Percentiles rank a stretch among this genome's conserved stretches.
phyloP scores from a whole-genome alignment of 2,113 vertebrate species.

The Aleadryas rufinucha region DNA sequence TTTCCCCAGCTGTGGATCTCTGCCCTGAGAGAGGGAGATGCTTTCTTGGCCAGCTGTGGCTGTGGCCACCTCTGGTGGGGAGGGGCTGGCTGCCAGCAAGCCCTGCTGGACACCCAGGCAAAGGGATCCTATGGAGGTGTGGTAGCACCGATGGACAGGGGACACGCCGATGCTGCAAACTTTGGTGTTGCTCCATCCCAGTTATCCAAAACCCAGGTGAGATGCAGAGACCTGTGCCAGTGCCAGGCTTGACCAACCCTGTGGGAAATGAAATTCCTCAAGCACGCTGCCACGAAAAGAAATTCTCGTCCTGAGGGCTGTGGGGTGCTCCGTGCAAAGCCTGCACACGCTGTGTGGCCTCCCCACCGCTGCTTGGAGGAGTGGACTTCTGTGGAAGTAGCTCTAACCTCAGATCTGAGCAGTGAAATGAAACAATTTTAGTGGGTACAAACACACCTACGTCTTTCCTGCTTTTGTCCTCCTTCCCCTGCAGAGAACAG shows the following conservation, averaged over 20 bases:
- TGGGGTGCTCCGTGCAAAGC: background rate
- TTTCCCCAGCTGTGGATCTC: accelerated
- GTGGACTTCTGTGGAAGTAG: background rate
- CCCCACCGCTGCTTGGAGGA: background rate
- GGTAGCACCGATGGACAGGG: accelerated
- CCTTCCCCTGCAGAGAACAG: background rate
- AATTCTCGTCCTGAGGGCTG: background rate
- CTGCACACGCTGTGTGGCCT: accelerated
- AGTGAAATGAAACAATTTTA: background rate
- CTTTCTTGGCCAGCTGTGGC: background rate
- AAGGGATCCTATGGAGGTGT: background rate
- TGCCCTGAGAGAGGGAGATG: accelerated
- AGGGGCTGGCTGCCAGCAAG: background rate
- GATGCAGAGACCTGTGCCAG: background rate
- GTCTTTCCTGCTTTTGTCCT: background rate
- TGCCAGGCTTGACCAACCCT: background rate
- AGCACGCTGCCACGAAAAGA: background rate
- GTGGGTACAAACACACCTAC: background rate
- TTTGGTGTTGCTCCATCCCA: accelerated
- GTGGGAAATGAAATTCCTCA: background rate
- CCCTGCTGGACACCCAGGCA: accelerated
- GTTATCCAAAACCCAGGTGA: background rate
- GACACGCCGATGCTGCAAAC: accelerated
- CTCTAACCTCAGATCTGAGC: background rate
- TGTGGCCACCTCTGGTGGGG: background rate